Evolutionary conservation across 2,888 invertebrate genomes (phyloP).

Genomic region (Nyleta sp.): DNA sequence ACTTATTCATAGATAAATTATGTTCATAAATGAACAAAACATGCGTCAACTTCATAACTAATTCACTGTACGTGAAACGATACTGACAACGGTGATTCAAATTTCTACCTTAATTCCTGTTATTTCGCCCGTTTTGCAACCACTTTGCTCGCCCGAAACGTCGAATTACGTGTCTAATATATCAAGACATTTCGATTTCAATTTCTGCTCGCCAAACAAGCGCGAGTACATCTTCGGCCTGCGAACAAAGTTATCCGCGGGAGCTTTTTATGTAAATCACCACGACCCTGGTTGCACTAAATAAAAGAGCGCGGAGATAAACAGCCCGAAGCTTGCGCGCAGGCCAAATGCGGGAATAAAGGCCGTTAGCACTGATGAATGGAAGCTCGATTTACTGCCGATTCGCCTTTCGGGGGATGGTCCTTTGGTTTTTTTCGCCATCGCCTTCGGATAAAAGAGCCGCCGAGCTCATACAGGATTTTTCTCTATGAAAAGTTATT

Average conservation of each 20-base stretch:
- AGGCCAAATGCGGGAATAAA: conserved; percentile 70
- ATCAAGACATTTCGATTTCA: conserved; percentile 43
- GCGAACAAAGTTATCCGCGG: conserved; percentile 53
- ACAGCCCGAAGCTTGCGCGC: conserved; percentile 80
- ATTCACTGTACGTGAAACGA: too few species aligned
- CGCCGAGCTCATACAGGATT: conserved; percentile 49
- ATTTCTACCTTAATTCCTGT: conserved; percentile 11
- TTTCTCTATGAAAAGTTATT: conserved; percentile 50
- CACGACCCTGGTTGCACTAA: conserved; percentile 54
- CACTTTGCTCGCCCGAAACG: conserved; percentile 11
- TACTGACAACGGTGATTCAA: too few species aligned
- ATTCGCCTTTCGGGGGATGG: conserved; percentile 55
- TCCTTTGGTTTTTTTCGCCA: conserved; percentile 47
- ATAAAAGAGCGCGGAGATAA: conserved; percentile 67
- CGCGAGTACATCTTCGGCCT: conserved; percentile 33
- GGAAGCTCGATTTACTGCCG: conserved; percentile 68
- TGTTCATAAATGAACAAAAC: too few species aligned
- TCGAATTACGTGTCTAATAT: conserved; percentile 42
- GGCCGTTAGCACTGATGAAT: conserved; percentile 71
- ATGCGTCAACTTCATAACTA: too few species aligned
- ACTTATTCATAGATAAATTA: too few species aligned
- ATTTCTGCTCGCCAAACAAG: conserved; percentile 45
- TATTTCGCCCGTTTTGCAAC: conserved; percentile 3
- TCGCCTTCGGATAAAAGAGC: conserved; percentile 46
- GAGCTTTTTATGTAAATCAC: conserved; percentile 69